phyloP scores from a whole-genome alignment of 1,140 invertebrate species.

The Hypothenemus hampei region DNA sequence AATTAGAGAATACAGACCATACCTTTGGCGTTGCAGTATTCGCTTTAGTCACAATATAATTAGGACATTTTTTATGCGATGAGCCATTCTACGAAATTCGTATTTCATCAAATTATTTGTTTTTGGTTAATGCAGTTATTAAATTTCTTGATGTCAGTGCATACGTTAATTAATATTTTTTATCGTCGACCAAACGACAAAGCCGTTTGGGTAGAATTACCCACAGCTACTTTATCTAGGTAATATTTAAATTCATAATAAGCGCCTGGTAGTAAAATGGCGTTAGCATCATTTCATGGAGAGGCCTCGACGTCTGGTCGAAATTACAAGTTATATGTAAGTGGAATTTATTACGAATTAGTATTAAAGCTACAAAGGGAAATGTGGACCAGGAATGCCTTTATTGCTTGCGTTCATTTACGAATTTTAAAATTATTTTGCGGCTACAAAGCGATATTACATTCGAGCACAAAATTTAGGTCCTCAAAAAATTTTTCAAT shows the following conservation, averaged over 20 bases:
- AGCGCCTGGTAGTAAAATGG: slow-evolving; percentile 6
- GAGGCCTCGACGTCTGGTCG: slow-evolving; percentile 3
- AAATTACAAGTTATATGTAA: slow-evolving; percentile 4
- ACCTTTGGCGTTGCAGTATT: slow-evolving; percentile 4
- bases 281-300: slow-evolving; percentile 1
- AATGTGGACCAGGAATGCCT: background rate
- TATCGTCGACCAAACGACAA: too few species aligned
- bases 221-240: slow-evolving; percentile 6
- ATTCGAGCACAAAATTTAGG: too few species aligned
- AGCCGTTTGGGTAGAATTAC: background rate
- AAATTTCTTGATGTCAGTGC: too few species aligned
- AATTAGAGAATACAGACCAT: slow-evolving; percentile 13
- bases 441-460: too few species aligned
- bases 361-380: slow-evolving; percentile 4
- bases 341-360: slow-evolving; percentile 11
- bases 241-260: slow-evolving; percentile 14
- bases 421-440: too few species aligned
- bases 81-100: too few species aligned
- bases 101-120: too few species aligned
- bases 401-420: too few species aligned
- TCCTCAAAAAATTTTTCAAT: too few species aligned
- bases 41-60: slow-evolving; percentile 13
- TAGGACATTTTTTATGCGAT: background rate
- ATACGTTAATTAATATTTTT: too few species aligned
- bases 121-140: too few species aligned